A percentile compares a stretch with the other conserved stretches of the same genome.
These are phyloP conservation scores for Oeneis ivallda DNA, from an alignment of 2,888 invertebrate genomes.

Conservation along the genomic window DNA sequence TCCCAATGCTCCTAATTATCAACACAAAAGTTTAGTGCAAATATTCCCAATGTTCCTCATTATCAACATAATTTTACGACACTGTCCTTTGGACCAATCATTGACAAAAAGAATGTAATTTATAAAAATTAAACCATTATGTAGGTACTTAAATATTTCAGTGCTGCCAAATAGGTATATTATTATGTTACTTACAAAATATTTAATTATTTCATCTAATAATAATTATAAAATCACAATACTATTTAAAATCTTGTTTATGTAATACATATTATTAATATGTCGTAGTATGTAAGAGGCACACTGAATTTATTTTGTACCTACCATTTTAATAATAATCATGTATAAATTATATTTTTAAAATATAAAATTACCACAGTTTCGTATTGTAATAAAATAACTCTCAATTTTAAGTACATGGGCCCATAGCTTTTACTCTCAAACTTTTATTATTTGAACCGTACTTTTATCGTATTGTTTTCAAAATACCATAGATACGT, in stretches of 20 bases:
- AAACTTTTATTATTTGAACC: not conserved
- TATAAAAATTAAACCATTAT: not conserved
- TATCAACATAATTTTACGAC: not conserved
- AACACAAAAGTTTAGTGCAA: too few species aligned
- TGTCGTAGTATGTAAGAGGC: slow-evolving; percentile 1
- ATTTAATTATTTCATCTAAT: slow-evolving; percentile 1
- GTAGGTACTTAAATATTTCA: slow-evolving; percentile 11
- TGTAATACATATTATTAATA: not conserved
- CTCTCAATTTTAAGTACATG: not conserved
- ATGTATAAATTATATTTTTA: not conserved
- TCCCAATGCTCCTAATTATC: too few species aligned
- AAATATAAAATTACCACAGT: not conserved
- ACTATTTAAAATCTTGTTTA: slow-evolving; percentile 2
- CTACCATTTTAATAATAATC: not conserved
- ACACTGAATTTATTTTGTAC: not conserved
- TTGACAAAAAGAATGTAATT: slow-evolving; percentile 1
- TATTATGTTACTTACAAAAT: slow-evolving; percentile 1
- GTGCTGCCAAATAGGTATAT: slow-evolving; percentile 3
- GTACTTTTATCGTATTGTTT: not conserved
- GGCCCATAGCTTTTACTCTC: not conserved
- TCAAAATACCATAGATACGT: slow-evolving; percentile 5
- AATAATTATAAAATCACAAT: slow-evolving; percentile 4
- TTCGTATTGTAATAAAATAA: not conserved
- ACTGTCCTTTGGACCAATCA: slow-evolving; percentile 9
- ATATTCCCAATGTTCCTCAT: slow-evolving; percentile 11